Percentiles rank a stretch among this genome's conserved stretches.
Evolutionary conservation across 1,140 invertebrate species (phyloP).

Genomic region (Alviniconcha marisindica): DNA sequence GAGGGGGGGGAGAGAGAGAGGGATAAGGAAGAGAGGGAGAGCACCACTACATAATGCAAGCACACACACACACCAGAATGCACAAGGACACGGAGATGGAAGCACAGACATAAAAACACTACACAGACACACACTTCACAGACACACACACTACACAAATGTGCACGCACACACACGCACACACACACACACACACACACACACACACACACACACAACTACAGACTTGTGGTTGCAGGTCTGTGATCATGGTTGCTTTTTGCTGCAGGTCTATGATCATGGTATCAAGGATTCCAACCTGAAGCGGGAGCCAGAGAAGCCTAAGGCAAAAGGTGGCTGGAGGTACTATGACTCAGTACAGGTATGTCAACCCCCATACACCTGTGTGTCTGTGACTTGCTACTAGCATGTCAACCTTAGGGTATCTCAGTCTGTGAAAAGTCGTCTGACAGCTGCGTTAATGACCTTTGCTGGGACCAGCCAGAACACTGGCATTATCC

Average conservation of each 20-base stretch:
- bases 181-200: slow-evolving; percentile 14
- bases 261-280: slow-evolving; percentile 56
- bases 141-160: background rate
- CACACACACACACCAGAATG: background rate
- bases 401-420: no score
- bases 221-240: background rate
- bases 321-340: slow-evolving; percentile 47
- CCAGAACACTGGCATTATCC: no score
- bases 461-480: no score
- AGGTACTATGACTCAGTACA: slow-evolving; percentile 69
- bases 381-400: no score
- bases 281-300: slow-evolving; percentile 57
- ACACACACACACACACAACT: background rate
- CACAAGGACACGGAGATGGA: background rate
- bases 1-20: no score
- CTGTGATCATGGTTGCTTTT: background rate
- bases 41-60: no score
- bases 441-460: no score
- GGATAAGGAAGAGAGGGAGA: no score
- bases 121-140: background rate
- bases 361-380: slow-evolving; percentile 38
- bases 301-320: slow-evolving; percentile 65
- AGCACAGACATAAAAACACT: background rate
- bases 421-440: no score
- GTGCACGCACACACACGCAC: background rate